Base-by-base conservation (phyloP, 1,140 invertebrate species). In the Galendromus occidentalis region DNA sequence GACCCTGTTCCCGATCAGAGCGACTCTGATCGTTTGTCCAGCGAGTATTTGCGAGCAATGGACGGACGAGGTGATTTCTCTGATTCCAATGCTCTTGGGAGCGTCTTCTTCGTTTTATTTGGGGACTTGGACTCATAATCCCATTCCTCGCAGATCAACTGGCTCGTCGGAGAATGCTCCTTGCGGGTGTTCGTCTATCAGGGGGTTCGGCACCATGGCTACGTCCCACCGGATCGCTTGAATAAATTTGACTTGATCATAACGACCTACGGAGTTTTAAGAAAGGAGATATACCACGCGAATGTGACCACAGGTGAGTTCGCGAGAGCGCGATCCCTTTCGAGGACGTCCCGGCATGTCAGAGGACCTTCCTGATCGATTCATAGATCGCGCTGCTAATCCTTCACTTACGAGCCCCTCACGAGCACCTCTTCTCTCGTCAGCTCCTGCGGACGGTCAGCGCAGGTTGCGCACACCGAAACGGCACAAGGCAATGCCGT, bases 21-120 rank as follows among this genome's bases (percentile, higher is more conserved):
- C 82, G 4, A 88, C 86, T 2, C 75, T 88, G 33, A 87, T 88
- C 68, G 81, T 88, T n/a, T 80, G 84, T 0, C 86, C 86, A 22
- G 70, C 71, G 9, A 77, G 82, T 41, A 85, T 88, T 25, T 77
- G 78, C 65, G 75, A 80, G 67, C 86, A 88, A 73, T 88, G 86
- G 86, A 75, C 79, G 7, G 77, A 82, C n/a, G 86, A 88, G 73
- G 85, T 87, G 64, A 69, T 75, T 39, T n/a, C n/a, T n/a, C n/a
- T n/a, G n/a, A n/a, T n/a, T n/a, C n/a, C n/a, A n/a, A n/a, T n/a
- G n/a, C n/a, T n/a, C n/a, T n/a, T n/a, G n/a, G n/a, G n/a, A n/a
- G n/a, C n/a, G n/a, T n/a, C n/a, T n/a, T n/a, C n/a, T n/a, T n/a
- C n/a, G n/a, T n/a, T n/a, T n/a, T n/a, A 39, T 39, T 39, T 6